These are phyloP conservation scores for Coranthus polyacanthus DNA, from an alignment of 2,797 vertebrate genomes.

Conservation along the genomic window DNA sequence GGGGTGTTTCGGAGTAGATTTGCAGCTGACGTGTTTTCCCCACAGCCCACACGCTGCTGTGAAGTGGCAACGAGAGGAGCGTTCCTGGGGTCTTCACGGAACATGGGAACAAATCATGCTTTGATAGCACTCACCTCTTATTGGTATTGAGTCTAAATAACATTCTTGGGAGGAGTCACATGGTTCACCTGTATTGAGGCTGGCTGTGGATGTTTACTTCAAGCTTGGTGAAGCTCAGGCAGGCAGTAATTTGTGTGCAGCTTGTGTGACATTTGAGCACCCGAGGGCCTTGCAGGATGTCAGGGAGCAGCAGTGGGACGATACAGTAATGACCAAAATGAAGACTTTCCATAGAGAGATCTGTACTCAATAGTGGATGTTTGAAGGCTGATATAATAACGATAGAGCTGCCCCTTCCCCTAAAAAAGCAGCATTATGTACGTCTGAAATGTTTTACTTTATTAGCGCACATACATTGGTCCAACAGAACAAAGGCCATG, in stretches of 20 bases:
- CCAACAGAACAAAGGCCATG: no score
- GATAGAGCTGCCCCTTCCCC: no score
- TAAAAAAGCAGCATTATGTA: no score
- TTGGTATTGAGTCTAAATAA: constrained; percentile 10
- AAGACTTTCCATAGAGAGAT: constrained; percentile 3
- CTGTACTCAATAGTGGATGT: background rate
- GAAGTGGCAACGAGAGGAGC: constrained; percentile 29
- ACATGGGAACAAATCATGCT: constrained; percentile 33
- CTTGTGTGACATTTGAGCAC: constrained; percentile 24
- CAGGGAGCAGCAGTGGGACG: constrained; percentile 39
- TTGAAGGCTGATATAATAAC: no score
- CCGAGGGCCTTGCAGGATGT: constrained; percentile 51
- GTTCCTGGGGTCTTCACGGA: constrained; percentile 34
- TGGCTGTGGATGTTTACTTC: constrained; percentile 41
- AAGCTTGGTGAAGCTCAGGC: constrained; percentile 15
- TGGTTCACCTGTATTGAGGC: constrained; percentile 23
- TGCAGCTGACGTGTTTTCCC: constrained; percentile 50
- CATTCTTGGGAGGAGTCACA: constrained; percentile 15
- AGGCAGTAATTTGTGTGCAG: constrained; percentile 22
- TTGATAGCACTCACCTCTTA: constrained; percentile 21
- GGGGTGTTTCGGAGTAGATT: constrained; percentile 44
- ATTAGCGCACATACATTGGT: no score
- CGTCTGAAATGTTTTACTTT: no score
- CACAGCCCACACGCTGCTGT: constrained; percentile 41
- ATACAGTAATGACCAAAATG: background rate